Percentiles rank a stretch among this genome's conserved stretches.
Conservation (phyloP, 1,140 invertebrate genomes). For the Drosophila yakuba region DNA sequence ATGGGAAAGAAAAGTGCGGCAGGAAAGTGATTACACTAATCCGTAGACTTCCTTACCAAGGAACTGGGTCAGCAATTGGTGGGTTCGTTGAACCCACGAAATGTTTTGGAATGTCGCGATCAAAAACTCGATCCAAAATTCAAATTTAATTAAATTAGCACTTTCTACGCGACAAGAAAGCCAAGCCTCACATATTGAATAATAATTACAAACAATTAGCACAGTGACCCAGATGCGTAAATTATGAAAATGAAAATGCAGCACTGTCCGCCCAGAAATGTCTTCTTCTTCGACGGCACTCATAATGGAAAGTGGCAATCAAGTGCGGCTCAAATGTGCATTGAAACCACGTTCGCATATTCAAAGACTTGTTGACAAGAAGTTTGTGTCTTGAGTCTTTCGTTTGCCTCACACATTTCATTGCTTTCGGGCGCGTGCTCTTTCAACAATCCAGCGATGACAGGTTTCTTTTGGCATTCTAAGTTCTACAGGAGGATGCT, state of each 20-base stretch:
- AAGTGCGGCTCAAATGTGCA: slow-evolving; percentile 35
- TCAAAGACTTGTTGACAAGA: slow-evolving; percentile 33
- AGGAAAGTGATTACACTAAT: slow-evolving; percentile 15
- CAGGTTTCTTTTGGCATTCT: slow-evolving; percentile 37
- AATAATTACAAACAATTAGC: slow-evolving; percentile 78
- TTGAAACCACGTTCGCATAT: slow-evolving; percentile 35
- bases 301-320: slow-evolving; percentile 52
- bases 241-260: slow-evolving; percentile 56
- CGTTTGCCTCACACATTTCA: slow-evolving; percentile 18
- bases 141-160: slow-evolving; percentile 76
- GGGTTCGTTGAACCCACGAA: slow-evolving; percentile 29
- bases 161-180: slow-evolving; percentile 59
- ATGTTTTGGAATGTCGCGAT: slow-evolving; percentile 12
- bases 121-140: slow-evolving; percentile 61
- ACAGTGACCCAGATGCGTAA: slow-evolving; percentile 69
- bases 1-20: slow-evolving; percentile 43
- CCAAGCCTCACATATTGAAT: slow-evolving; percentile 68
- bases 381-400: slow-evolving; percentile 67
- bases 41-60: slow-evolving; percentile 15
- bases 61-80: slow-evolving; percentile 29
- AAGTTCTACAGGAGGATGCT: slow-evolving; percentile 22
- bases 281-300: slow-evolving; percentile 21
- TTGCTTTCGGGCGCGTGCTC: slow-evolving; percentile 22
- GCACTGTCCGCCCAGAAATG: slow-evolving; percentile 31
- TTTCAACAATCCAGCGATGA: slow-evolving; percentile 19